Percentiles rank a stretch among this genome's conserved stretches.
Conservation (phyloP, 2,888 invertebrate genomes). For the Lepetodrilus schrolli region DNA sequence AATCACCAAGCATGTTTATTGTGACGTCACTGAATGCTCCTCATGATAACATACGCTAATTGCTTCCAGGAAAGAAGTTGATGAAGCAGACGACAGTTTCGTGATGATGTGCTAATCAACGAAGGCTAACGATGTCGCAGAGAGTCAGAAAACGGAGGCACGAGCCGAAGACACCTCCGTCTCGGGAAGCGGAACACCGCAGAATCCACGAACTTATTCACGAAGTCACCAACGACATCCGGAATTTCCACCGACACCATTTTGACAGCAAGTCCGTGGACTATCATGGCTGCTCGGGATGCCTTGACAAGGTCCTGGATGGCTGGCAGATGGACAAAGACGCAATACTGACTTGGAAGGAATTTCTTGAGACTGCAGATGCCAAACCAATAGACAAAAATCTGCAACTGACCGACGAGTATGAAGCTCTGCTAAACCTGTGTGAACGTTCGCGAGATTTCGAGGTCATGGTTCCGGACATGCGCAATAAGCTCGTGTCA, state of each 20-base stretch:
- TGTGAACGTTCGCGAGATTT: conserved; percentile 57
- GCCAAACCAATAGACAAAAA: conserved; percentile 40
- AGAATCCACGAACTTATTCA: conserved; percentile 53
- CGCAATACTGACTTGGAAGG: conserved; percentile 52
- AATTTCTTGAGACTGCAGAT: conserved; percentile 48
- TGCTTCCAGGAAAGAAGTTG: too few species aligned
- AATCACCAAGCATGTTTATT: too few species aligned
- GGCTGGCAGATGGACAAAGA: conserved; percentile 44
- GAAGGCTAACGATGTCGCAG: conserved; percentile 11
- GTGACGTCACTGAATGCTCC: too few species aligned
- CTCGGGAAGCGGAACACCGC: conserved; percentile 55
- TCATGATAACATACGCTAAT: too few species aligned
- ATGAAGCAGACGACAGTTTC: too few species aligned
- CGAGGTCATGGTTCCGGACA: conserved; percentile 50
- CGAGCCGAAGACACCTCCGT: conserved; percentile 45
- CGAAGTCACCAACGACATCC: conserved; percentile 50
- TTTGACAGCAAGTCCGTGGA: conserved; percentile 45
- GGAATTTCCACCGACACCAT: conserved; percentile 52
- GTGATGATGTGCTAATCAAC: too few species aligned
- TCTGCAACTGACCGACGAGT: conserved; percentile 41
- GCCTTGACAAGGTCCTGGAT: conserved; percentile 43
- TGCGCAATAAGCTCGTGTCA: conserved; percentile 47
- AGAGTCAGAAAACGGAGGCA: neutral
- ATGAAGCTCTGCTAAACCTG: conserved; percentile 45
- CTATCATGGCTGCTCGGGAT: conserved; percentile 45